Evolutionary conservation across 2,888 invertebrate genomes (phyloP).

Genomic region (Brenthis ino): DNA sequence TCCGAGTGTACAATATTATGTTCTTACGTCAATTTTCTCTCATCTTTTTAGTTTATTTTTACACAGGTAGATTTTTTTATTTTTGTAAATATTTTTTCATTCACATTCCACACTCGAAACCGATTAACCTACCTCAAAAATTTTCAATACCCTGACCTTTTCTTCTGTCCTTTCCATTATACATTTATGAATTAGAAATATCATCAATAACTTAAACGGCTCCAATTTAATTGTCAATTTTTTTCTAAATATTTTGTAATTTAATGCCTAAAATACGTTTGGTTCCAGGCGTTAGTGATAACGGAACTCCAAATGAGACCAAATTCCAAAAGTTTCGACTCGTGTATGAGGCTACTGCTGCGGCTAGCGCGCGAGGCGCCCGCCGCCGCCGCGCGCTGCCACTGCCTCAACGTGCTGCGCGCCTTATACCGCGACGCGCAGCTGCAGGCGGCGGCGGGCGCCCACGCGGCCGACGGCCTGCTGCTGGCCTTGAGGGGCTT

Average conservation of each 20-base stretch:
- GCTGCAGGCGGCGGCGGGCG: conserved; percentile 83
- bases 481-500: conserved; percentile 88
- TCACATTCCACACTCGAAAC: too few species aligned
- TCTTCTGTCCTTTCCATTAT: neutral
- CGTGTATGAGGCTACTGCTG: conserved; percentile 82
- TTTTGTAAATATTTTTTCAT: too few species aligned
- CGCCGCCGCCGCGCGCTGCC: conserved; percentile 81
- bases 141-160: neutral
- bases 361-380: conserved; percentile 65
- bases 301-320: conserved; percentile 85
- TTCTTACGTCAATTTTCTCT: too few species aligned
- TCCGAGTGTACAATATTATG: too few species aligned
- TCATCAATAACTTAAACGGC: too few species aligned
- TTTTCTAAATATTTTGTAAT: too few species aligned
- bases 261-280: neutral
- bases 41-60: too few species aligned
- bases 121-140: too few species aligned
- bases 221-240: too few species aligned
- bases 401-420: conserved; percentile 93
- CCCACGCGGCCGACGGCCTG: conserved; percentile 87
- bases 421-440: conserved; percentile 89
- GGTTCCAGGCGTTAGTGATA: conserved; percentile 86
- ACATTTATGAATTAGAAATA: neutral
- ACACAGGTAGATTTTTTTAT: too few species aligned
- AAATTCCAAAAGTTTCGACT: conserved; percentile 80